A percentile compares a stretch with the other conserved stretches of the same genome.
Evolutionary conservation across 2,797 vertebrate species (phyloP).

Genomic region (Diplodus puntazzo): DNA sequence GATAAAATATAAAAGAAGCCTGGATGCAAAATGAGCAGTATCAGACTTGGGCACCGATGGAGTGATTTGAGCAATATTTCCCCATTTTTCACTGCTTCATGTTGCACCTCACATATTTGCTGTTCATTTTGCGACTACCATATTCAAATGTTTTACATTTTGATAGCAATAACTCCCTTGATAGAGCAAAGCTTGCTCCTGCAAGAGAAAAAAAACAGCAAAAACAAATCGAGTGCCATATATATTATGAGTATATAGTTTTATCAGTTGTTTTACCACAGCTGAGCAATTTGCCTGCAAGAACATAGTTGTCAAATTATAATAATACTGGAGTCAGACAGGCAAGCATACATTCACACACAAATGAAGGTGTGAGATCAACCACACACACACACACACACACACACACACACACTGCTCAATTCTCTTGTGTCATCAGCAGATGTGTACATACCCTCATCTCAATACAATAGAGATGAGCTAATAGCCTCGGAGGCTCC

Average conservation of each 20-base stretch:
- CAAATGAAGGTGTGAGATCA: constrained; percentile 34
- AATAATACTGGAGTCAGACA: constrained; percentile 52
- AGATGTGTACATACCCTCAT: constrained; percentile 80
- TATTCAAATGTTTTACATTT: constrained; percentile 74
- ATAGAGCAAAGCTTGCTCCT: constrained; percentile 46
- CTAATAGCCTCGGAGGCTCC: constrained; percentile 83
- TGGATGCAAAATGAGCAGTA: constrained; percentile 49
- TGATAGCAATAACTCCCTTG: constrained; percentile 75
- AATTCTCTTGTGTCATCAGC: constrained; percentile 84
- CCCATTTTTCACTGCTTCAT: constrained; percentile 24
- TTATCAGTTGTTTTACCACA: constrained; percentile 76
- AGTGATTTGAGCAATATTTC: constrained; percentile 66
- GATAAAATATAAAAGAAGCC: constrained; percentile 52
- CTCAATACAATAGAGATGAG: constrained; percentile 82
- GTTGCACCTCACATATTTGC: constrained; percentile 46
- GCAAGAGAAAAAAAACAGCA: constrained; percentile 20
- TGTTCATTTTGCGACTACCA: constrained; percentile 60
- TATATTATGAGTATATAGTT: constrained; percentile 52
- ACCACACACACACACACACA: constrained; percentile 31
- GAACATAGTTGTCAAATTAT: constrained; percentile 66
- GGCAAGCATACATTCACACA: constrained; percentile 30
- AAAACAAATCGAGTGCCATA: constrained; percentile 28
- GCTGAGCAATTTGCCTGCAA: constrained; percentile 70
- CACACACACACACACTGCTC: constrained; percentile 55
- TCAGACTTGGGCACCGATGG: constrained; percentile 68